These are phyloP conservation scores for Xyliphius kryptos DNA, from an alignment of 2,113 vertebrate species.

Conservation along the genomic window DNA sequence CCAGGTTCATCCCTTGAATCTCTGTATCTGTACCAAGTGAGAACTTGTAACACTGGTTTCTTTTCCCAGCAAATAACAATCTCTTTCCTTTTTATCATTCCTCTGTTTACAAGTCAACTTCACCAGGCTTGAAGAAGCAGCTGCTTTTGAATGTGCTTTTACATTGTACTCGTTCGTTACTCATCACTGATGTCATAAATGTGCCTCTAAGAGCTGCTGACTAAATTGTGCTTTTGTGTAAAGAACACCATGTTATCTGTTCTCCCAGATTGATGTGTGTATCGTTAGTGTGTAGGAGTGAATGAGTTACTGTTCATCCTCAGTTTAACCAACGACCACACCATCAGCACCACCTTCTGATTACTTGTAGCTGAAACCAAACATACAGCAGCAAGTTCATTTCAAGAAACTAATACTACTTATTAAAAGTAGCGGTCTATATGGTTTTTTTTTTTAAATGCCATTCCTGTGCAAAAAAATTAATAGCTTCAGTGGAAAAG, in stretches of 20 bases:
- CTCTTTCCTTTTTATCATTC: not conserved
- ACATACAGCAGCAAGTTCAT: not conserved
- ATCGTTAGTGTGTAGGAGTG: conserved; percentile 30
- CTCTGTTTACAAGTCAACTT: not conserved
- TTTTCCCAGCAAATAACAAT: conserved; percentile 7
- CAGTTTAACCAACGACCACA: not conserved
- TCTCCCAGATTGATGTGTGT: conserved; percentile 45
- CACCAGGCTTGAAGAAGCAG: not conserved
- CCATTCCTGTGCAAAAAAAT: too few species aligned
- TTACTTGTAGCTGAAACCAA: not conserved
- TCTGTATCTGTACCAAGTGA: not conserved
- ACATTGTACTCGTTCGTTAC: not conserved
- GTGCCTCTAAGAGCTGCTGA: conserved; percentile 23
- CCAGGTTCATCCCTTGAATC: not conserved
- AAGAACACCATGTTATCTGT: conserved; percentile 49
- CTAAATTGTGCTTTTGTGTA: conserved; percentile 40
- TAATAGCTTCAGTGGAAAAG: too few species aligned
- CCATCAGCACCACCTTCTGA: conserved; percentile 2
- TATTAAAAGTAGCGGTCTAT: too few species aligned
- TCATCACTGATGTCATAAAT: conserved; percentile 35
- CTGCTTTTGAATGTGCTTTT: conserved; percentile 8
- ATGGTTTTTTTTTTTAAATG: too few species aligned
- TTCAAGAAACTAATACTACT: too few species aligned
- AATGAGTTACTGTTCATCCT: conserved; percentile 5
- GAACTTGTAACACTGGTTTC: not conserved